Conservation (phyloP, 2,888 invertebrate genomes). For the Uloborus plumipes region DNA sequence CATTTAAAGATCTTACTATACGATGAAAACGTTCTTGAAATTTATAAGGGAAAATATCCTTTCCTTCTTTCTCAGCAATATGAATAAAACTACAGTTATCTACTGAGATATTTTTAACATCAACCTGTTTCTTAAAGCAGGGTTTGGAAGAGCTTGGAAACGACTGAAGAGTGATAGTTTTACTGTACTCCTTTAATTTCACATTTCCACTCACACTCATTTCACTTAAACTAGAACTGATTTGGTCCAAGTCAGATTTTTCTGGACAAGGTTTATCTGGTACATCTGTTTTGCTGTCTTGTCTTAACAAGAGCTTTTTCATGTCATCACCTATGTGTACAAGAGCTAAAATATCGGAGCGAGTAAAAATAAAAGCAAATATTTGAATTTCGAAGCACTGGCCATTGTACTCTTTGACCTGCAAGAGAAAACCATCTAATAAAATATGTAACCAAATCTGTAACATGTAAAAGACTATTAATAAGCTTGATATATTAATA, state of each 20-base stretch:
- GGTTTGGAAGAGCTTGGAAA: not conserved
- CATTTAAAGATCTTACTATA: no score
- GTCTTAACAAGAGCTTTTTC: not conserved
- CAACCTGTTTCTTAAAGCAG: not conserved
- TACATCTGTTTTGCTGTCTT: no score
- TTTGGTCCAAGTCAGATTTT: no score
- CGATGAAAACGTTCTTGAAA: not conserved
- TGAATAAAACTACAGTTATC: conserved; percentile 30
- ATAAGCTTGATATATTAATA: no score
- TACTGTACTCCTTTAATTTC: conserved; percentile 13
- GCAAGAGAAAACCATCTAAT: not conserved
- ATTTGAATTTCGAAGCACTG: conserved; percentile 23
- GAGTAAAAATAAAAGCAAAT: conserved; percentile 32
- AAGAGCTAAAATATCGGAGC: conserved; percentile 22
- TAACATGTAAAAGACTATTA: no score
- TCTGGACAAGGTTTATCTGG: no score
- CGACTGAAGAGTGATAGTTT: not conserved
- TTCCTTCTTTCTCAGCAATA: conserved; percentile 13
- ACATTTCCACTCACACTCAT: not conserved
- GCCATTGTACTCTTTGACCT: conserved; percentile 39
- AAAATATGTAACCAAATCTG: no score
- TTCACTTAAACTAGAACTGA: no score
- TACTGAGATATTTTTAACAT: conserved; percentile 3
- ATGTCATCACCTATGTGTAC: not conserved
- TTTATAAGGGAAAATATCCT: not conserved